Evolutionary conservation across 2,888 invertebrate genomes (phyloP).

Genomic region (Prionchulus punctatus): DNA sequence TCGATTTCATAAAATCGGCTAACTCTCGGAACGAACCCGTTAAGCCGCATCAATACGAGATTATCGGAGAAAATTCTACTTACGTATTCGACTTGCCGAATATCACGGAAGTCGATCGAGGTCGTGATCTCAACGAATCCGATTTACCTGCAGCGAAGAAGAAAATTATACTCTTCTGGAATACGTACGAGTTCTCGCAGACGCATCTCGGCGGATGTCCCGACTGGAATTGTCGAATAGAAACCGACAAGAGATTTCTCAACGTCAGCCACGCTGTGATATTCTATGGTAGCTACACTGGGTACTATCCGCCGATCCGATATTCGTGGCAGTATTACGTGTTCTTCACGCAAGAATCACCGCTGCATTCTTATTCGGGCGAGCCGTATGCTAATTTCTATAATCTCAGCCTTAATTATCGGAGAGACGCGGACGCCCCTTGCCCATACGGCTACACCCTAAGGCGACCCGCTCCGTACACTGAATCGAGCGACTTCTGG

Average conservation of each 20-base stretch:
- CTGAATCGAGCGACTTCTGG: neutral
- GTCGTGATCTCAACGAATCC: too few species aligned
- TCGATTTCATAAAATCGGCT: too few species aligned
- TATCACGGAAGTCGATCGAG: too few species aligned
- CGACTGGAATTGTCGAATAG: neutral
- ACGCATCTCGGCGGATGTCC: neutral
- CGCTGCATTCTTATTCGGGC: neutral
- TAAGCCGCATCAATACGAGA: too few species aligned
- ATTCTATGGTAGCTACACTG: neutral
- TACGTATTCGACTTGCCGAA: too few species aligned
- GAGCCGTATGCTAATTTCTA: neutral
- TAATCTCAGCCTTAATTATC: conserved; percentile 2
- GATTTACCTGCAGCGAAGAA: too few species aligned
- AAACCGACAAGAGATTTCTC: neutral
- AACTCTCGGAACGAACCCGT: too few species aligned
- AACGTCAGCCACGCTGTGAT: neutral
- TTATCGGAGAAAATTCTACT: too few species aligned
- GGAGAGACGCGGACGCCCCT: conserved; percentile 5
- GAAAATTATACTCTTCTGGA: neutral
- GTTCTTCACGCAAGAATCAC: neutral
- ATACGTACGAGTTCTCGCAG: neutral
- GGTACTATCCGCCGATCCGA: neutral
- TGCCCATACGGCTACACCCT: conserved; percentile 4
- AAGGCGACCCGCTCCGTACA: too few species aligned
- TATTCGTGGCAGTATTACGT: neutral